phyloP scores from a whole-genome alignment of 2,888 invertebrate species.

The Coenonympha glycerion region DNA sequence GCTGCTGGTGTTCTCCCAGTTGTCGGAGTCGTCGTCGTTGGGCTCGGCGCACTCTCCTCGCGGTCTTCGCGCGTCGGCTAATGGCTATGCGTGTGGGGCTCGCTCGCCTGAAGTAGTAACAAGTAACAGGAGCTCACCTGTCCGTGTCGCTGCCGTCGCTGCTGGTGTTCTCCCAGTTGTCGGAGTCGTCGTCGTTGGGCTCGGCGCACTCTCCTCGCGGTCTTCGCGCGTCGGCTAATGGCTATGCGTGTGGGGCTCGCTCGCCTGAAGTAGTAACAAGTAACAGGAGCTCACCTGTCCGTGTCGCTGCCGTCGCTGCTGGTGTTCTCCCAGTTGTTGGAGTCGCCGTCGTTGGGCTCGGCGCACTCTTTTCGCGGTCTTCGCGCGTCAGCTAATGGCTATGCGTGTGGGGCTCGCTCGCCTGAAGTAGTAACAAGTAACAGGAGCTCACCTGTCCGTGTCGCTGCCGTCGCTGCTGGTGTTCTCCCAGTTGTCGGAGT shows the following conservation, averaged over 20 bases:
- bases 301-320: constrained; percentile 72
- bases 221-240: no score
- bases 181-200: constrained; percentile 61
- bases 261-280: no score
- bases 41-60: constrained; percentile 53
- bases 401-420: no score
- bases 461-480: constrained; percentile 72
- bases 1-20: constrained; percentile 74
- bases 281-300: constrained; percentile 61
- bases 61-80: constrained; percentile 60
- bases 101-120: no score
- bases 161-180: constrained; percentile 74
- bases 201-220: constrained; percentile 54
- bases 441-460: constrained; percentile 64
- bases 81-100: constrained; percentile 35
- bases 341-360: constrained; percentile 62
- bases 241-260: no score
- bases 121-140: constrained; percentile 41
- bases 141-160: constrained; percentile 72
- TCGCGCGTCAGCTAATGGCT: no score
- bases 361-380: constrained; percentile 58
- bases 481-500: constrained; percentile 73
- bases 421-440: no score
- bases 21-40: constrained; percentile 66
- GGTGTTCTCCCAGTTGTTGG: constrained; percentile 73